Evolutionary conservation across 1,140 invertebrate species (phyloP).

Genomic region (Listronotus bonariensis): DNA sequence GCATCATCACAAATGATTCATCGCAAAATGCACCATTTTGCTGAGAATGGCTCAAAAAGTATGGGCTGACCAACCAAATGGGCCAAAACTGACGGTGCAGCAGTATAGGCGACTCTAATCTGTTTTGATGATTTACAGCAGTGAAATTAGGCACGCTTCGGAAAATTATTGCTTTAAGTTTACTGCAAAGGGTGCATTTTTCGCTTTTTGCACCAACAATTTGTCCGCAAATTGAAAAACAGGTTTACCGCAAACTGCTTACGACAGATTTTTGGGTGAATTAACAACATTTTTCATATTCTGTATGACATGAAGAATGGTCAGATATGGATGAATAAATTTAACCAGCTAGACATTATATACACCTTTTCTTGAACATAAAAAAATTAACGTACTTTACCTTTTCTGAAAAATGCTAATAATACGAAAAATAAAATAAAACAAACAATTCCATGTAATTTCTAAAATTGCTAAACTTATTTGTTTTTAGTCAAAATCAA

Average conservation of each 20-base stretch:
- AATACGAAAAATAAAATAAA: no score
- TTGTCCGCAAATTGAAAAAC: conserved; percentile 32
- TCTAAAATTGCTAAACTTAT: no score
- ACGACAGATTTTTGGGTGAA: conserved; percentile 20
- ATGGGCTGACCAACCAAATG: conserved; percentile 22
- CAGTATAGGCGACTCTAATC: conserved; percentile 24
- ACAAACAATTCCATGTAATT: no score
- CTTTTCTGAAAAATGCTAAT: no score
- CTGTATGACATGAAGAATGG: no score
- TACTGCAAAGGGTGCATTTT: conserved; percentile 31
- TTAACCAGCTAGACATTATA: no score
- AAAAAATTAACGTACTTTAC: no score
- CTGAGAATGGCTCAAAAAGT: background rate
- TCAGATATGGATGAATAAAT: no score
- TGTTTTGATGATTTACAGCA: conserved; percentile 30
- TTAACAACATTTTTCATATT: conserved; percentile 1
- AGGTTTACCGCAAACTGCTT: conserved; percentile 20
- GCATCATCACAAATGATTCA: no score
- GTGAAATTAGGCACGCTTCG: conserved; percentile 31
- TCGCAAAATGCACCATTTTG: background rate
- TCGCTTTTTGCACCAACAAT: conserved; percentile 21
- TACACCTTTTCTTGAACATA: no score
- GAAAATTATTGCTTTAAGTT: conserved; percentile 30
- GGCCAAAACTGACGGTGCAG: conserved; percentile 22
- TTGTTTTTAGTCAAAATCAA: no score